Evolutionary conservation across 2,113 vertebrate species (phyloP).

Genomic region (Phyllopteryx taeniolatus): DNA sequence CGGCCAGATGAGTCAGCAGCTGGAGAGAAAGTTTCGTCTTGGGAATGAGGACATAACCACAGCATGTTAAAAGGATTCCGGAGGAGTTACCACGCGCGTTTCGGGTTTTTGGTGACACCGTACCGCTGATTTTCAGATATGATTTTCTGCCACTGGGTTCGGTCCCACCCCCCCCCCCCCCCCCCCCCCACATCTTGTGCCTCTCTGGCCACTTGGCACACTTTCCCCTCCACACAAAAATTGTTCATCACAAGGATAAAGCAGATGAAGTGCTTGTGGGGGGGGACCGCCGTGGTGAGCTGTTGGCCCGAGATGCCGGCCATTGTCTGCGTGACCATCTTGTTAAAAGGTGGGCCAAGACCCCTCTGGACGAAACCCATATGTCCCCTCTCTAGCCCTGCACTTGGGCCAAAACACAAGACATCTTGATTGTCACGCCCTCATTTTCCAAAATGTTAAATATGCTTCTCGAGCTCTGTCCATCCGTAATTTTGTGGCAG

Average conservation of each 20-base stretch:
- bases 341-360: constrained; percentile 7
- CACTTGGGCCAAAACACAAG: not conserved
- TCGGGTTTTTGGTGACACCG: not conserved
- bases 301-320: not conserved
- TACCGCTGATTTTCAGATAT: no score
- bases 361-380: not conserved
- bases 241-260: not conserved
- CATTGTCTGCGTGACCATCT: not conserved
- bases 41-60: not conserved
- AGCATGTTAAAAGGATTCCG: not conserved
- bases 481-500: not conserved
- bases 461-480: not conserved
- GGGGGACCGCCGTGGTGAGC: no score
- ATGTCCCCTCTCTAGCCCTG: not conserved
- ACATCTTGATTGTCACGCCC: not conserved
- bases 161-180: not conserved
- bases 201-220: not conserved
- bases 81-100: not conserved
- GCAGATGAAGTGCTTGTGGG: not conserved
- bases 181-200: not conserved
- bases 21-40: not conserved
- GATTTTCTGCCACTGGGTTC: not conserved
- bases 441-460: not conserved
- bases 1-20: constrained; percentile 1
- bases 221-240: not conserved